Base-by-base conservation (phyloP, 2,113 vertebrate genomes). In the Capreolus pygargus region DNA sequence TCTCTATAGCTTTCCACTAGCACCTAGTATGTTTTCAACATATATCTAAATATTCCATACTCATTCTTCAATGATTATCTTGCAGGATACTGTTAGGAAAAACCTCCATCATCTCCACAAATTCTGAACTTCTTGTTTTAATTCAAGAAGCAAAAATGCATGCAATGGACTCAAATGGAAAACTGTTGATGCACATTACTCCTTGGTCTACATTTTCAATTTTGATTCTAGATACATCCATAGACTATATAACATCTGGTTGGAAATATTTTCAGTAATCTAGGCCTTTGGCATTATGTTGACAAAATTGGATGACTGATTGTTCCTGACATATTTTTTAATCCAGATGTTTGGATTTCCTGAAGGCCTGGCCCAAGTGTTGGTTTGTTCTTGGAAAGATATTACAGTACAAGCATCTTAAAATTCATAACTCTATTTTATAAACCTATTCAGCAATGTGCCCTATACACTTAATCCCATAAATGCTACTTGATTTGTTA, bases 311-410 rank as follows among this genome's bases (percentile, higher is more conserved):
- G 64, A 70, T 91, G 78, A 95, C 23, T 67, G 52, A n/a, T 86
- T 88, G 55, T 86, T 79, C 78, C 88, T 17, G 10, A n/a, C 23
- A 39, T 64, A 78, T 50, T 95, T 95, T 85, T 92, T 88, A 89
- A 93, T 81, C 43, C 60, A 97, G 88, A 89, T 96, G 54, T 95
- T 94, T 94, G 78, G 27, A 83, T 87, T 96, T 94, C 88, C 92
- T 96, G 23, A 36, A 96, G 50, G 39, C 43, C 60, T 64, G 36
- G 23, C 12, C 74, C n/a, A 93, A 84, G 23, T 61, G 28, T 86
- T 58, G 57, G 36, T 74, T 95, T 95, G 64, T 76, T 89, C 89
- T 95, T 93, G 7, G 57, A 96, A 89, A 83, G 50, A 91, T 52
- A 86, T 45, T 89, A 60, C 1, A 55, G 8, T 21, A 2, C 47